A percentile compares a stretch with the other conserved stretches of the same genome.
phyloP scores from a whole-genome alignment of 1,140 invertebrate genomes.

The Philotrypesis tridentata region DNA sequence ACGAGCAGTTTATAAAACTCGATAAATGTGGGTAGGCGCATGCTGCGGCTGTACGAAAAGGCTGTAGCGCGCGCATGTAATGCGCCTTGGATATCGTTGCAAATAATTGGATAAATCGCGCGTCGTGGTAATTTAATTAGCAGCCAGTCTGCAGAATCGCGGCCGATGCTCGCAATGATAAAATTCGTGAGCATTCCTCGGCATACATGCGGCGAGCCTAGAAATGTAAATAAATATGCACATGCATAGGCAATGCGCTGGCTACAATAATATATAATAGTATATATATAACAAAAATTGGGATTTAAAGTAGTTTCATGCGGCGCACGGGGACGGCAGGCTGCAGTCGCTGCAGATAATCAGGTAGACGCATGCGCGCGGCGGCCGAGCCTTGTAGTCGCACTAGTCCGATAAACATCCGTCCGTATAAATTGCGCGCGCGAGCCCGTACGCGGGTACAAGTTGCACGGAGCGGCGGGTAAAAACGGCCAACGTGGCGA shows the following conservation, averaged over 20 bases:
- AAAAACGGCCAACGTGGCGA: neutral
- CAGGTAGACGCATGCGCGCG: neutral
- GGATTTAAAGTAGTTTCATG: conserved; percentile 40
- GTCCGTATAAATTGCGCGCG: neutral
- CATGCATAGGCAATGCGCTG: no score
- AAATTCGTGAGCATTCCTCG: conserved; percentile 20
- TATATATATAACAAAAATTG: conserved; percentile 45
- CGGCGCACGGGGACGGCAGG: no score
- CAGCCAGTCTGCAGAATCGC: no score
- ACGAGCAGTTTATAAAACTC: conserved; percentile 1
- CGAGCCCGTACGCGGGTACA: neutral
- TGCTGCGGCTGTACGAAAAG: no score
- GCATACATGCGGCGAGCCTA: no score
- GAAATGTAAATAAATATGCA: conserved; percentile 35
- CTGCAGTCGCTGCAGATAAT: neutral
- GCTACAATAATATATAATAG: conserved; percentile 36
- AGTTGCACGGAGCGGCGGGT: conserved; percentile 7
- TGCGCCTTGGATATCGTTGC: neutral
- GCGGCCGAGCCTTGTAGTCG: neutral
- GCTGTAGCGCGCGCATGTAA: no score
- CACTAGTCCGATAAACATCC: neutral
- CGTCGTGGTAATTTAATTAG: no score
- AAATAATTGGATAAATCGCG: conserved; percentile 40
- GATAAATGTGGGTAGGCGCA: no score
- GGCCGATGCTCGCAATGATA: no score